Conservation (phyloP, 2,888 invertebrate genomes). For the Andrena camellia region DNA sequence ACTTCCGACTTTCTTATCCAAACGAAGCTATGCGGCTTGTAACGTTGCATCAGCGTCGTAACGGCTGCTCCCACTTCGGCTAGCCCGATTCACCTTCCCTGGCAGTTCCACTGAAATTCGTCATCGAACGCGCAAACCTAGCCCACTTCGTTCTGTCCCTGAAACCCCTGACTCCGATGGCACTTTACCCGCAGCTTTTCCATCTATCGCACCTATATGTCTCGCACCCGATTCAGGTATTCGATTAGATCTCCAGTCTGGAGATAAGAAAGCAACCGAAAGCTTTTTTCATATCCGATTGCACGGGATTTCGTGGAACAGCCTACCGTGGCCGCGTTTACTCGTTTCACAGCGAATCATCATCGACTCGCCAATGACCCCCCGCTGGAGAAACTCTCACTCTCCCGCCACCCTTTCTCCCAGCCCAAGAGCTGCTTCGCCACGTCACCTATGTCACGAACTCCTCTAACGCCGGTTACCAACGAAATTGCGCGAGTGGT, state of each 20-base stretch:
- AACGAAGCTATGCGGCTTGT: conserved; percentile 34
- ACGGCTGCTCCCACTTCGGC: not conserved
- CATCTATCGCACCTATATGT: no score
- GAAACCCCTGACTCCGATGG: no score
- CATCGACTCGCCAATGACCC: conserved; percentile 71
- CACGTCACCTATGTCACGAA: conserved; percentile 17
- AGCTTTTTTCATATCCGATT: no score
- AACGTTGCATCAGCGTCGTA: conserved; percentile 61
- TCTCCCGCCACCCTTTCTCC: conserved; percentile 37
- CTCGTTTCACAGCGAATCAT: conserved; percentile 65
- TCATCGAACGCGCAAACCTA: not conserved
- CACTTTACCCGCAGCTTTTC: no score
- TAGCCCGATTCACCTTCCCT: not conserved
- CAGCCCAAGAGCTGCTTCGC: conserved; percentile 4
- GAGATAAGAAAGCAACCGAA: no score
- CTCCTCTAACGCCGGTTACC: not conserved
- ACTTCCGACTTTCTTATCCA: conserved; percentile 75
- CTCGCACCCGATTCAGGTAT: no score
- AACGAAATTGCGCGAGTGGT: not conserved
- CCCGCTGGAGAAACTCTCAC: conserved; percentile 67
- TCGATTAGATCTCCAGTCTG: no score
- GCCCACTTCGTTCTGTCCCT: not conserved
- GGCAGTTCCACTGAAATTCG: not conserved
- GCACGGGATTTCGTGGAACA: conserved; percentile 12
- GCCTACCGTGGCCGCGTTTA: conserved; percentile 38